Base-by-base conservation (phyloP, 2,888 invertebrate species). In the Rotaria socialis region DNA sequence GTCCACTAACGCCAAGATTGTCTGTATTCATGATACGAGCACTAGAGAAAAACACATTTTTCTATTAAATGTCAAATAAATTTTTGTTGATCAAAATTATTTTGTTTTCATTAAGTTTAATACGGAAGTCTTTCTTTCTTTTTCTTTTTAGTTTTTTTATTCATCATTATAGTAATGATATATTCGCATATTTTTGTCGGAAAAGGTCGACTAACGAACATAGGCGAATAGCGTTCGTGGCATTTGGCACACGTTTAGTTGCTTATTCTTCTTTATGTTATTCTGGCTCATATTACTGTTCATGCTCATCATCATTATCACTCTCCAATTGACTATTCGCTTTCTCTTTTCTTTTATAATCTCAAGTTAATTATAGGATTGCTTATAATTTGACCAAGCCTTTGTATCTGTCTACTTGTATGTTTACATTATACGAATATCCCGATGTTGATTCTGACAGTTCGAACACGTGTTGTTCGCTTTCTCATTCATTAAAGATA, bases 301-400 rank as follows among this genome's bases (percentile, higher is more conserved):
- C 67, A 67, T 67, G 67, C 67, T 67, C 67, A 67, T 67, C 67
- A 67, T 67, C 67, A 67, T 67, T 67, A 67, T 41, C 67, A 67
- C 67, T 35, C 35, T 16, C 16, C 19, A 67, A 67, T 67, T 67
- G 35, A 67, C 67, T 67, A 1, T 67, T 41, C 35, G 67, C 27
- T 35, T 67, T 67, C 16, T 67, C 67, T 67, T 67, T 16, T 67
- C 67, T 67, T 67, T 67, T 35, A 35, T 67, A 67, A 67, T 67
- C 67, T 67, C 67, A 5, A 67, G 67, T 67, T 67, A 67, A 67
- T 67, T 67, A 67, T 35, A 27, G 67, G 27, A 24, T 67, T 67
- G 67, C 67, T 67, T 67, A 16, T 16, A 67, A 67, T 67, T 67
- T 67, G 67, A 67, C 67, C 35, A 67, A 11, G 35, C 35, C 27